These are phyloP conservation scores for Pocota personata DNA, from an alignment of 2,888 invertebrate species.

Conservation along the genomic window DNA sequence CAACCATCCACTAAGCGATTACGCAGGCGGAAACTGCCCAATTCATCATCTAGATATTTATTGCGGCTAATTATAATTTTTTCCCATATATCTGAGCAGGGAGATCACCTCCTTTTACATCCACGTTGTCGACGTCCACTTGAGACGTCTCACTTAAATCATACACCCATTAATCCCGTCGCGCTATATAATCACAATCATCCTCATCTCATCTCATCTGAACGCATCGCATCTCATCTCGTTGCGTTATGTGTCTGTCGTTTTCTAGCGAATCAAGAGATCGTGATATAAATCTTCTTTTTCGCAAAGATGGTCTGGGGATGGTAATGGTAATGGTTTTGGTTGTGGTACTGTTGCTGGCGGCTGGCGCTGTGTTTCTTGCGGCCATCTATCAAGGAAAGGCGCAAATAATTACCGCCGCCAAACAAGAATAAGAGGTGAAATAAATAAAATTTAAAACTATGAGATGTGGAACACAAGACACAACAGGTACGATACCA, in stretches of 20 bases:
- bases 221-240: conserved; percentile 17
- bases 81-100: conserved; percentile 1
- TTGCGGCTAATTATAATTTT: conserved; percentile 67
- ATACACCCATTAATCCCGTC: conserved; percentile 66
- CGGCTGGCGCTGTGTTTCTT: conserved; percentile 26
- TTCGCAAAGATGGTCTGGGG: conserved; percentile 15
- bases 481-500: conserved; percentile 62
- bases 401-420: conserved; percentile 59
- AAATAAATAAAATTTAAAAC: conserved; percentile 51
- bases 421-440: conserved; percentile 56
- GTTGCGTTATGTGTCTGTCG: conserved; percentile 9
- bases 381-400: conserved; percentile 47
- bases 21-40: conserved; percentile 62
- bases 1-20: conserved; percentile 37
- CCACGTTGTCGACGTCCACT: conserved; percentile 36
- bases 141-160: conserved; percentile 66
- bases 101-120: conserved; percentile 28
- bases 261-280: conserved; percentile 36
- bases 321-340: conserved; percentile 24
- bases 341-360: neutral
- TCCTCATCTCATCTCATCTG: conserved; percentile 31
- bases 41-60: conserved; percentile 70
- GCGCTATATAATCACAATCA: conserved; percentile 58
- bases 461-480: conserved; percentile 57
- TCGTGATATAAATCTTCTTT: conserved; percentile 50